A percentile compares a stretch with the other conserved stretches of the same genome.
Evolutionary conservation across 92 coral and sea anemone species (phyloP).

Genomic region (Palythoa caribaeorum): DNA sequence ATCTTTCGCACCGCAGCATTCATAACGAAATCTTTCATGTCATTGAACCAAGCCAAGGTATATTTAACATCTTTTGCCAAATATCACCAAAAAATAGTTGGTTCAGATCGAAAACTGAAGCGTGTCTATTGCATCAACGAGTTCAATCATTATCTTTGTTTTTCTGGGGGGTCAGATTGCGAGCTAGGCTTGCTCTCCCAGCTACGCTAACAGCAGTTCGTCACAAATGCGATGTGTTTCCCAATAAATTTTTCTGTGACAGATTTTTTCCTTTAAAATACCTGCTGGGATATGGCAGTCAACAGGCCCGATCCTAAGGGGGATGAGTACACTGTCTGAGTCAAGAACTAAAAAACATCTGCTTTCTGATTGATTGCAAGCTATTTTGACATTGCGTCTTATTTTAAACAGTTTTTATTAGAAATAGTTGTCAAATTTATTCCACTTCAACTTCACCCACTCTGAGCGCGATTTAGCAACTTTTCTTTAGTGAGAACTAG

Average conservation of each 20-base stretch:
- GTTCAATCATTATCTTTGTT: not conserved
- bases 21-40: slow-evolving; percentile 36
- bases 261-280: slow-evolving; percentile 13
- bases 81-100: not conserved
- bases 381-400: not conserved
- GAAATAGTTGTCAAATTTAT: not conserved
- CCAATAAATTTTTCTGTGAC: not conserved
- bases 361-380: slow-evolving; percentile 2
- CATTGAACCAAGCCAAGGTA: not conserved
- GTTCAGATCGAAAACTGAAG: not conserved
- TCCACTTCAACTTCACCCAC: not conserved
- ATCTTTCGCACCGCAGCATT: slow-evolving; percentile 48
- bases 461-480: not conserved
- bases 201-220: slow-evolving; percentile 13
- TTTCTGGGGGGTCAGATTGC: slow-evolving; percentile 24
- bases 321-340: not conserved
- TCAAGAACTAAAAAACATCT: slow-evolving; percentile 25
- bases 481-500: slow-evolving; percentile 14
- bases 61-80: not conserved
- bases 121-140: slow-evolving; percentile 13
- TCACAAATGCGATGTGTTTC: slow-evolving; percentile 5
- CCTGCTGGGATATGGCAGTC: slow-evolving; percentile 36
- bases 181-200: not conserved
- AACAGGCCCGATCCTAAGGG: slow-evolving; percentile 26
- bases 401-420: not conserved